Conservation (phyloP, 2,888 invertebrate species). For the Lasioglossum figueresi region DNA sequence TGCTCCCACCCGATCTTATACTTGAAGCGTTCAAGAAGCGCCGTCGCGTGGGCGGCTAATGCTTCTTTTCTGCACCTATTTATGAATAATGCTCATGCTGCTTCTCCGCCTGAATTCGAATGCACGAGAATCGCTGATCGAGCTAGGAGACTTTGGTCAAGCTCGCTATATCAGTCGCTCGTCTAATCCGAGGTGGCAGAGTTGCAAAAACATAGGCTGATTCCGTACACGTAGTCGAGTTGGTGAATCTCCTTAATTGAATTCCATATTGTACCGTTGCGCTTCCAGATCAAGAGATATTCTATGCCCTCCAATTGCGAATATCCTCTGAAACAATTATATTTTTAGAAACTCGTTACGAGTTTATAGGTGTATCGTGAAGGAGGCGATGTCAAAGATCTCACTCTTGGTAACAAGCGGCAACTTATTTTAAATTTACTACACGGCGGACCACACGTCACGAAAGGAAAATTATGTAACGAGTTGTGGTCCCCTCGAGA, state of each 20-base stretch:
- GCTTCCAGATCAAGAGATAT: neutral
- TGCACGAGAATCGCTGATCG: neutral
- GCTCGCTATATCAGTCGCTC: neutral
- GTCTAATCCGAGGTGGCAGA: neutral
- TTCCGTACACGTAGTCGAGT: neutral
- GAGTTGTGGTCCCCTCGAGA: constrained; percentile 25
- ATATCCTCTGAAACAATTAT: neutral
- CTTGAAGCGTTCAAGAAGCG: constrained; percentile 36
- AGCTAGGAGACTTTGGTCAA: neutral
- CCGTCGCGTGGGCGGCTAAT: constrained; percentile 40
- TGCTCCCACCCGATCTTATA: constrained; percentile 30
- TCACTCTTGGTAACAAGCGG: constrained; percentile 13
- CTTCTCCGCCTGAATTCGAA: neutral
- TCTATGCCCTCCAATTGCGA: neutral
- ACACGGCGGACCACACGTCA: constrained; percentile 21
- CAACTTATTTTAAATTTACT: constrained; percentile 45
- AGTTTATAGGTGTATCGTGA: neutral
- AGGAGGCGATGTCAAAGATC: constrained; percentile 4
- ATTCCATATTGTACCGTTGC: neutral
- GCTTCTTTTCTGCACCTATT: constrained; percentile 45
- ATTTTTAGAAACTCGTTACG: neutral
- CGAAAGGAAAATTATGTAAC: constrained; percentile 45
- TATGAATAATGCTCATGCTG: constrained; percentile 42
- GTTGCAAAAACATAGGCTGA: neutral
- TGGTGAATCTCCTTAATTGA: neutral